Conservation (phyloP, 2,888 invertebrate genomes). For the Ectropis crepuscularia region DNA sequence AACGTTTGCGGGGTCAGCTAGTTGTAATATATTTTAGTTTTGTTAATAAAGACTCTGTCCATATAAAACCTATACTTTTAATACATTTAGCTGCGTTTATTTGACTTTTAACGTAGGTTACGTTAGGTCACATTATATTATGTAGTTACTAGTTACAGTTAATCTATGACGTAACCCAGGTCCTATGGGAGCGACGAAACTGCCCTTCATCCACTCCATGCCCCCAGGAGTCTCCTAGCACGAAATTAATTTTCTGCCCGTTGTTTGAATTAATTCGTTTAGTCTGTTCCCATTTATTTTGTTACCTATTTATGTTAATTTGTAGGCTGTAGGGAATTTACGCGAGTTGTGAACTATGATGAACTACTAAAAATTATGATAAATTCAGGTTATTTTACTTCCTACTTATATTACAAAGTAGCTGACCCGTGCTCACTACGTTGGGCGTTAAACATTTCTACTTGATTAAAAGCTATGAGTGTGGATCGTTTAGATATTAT, state of each 20-base stretch:
- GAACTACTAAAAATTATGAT: too few species aligned
- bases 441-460: too few species aligned
- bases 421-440: background rate
- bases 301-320: slow-evolving; percentile 17
- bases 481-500: too few species aligned
- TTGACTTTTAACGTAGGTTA: too few species aligned
- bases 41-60: too few species aligned
- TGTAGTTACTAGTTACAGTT: slow-evolving; percentile 6
- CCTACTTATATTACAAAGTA: background rate
- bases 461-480: too few species aligned
- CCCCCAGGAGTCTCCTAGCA: slow-evolving; percentile 21
- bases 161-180: slow-evolving; percentile 17
- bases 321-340: slow-evolving; percentile 12
- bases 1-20: too few species aligned
- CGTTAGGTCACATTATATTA: background rate
- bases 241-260: slow-evolving; percentile 31
- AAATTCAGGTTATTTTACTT: background rate
- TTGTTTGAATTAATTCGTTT: slow-evolving; percentile 24
- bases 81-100: too few species aligned
- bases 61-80: too few species aligned
- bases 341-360: background rate
- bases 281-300: slow-evolving; percentile 22
- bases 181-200: slow-evolving; percentile 14
- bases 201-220: slow-evolving; percentile 12
- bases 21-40: too few species aligned